phyloP scores from a whole-genome alignment of 2,113 vertebrate genomes.

The Ptychochromis oligacanthus region DNA sequence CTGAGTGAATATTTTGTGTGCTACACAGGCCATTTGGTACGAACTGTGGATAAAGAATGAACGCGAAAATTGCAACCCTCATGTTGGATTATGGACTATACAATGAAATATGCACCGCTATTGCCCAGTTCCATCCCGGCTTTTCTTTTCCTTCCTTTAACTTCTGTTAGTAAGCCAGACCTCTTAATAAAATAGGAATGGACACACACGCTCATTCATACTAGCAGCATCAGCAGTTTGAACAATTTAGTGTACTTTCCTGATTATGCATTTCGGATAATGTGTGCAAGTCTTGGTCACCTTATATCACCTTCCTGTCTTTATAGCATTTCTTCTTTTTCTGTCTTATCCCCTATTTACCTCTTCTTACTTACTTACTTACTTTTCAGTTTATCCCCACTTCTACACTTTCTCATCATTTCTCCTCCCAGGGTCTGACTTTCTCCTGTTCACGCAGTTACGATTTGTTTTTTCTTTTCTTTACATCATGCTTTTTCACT shows the following conservation, averaged over 20 bases:
- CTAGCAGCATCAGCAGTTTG: conserved; percentile 45
- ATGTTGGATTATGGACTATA: neutral
- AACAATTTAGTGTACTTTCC: neutral
- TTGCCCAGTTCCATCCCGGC: neutral
- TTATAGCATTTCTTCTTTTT: neutral
- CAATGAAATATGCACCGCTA: neutral
- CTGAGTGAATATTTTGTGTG: neutral
- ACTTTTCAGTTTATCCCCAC: neutral
- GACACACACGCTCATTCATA: neutral
- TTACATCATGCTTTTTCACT: neutral
- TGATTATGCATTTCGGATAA: conserved; percentile 29
- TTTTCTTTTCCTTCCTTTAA: conserved; percentile 1
- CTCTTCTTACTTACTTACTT: neutral
- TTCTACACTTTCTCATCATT: neutral
- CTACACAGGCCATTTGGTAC: neutral
- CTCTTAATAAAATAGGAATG: conserved; percentile 27
- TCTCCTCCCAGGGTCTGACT: rapidly evolving
- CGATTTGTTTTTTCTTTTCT: neutral
- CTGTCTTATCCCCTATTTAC: neutral
- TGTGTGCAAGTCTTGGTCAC: neutral
- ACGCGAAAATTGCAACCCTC: neutral
- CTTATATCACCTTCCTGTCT: neutral
- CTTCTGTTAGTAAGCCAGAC: neutral
- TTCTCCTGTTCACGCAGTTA: neutral
- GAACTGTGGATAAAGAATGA: neutral